phyloP scores from a whole-genome alignment of 2,888 invertebrate species.

The Folsomia candida region DNA sequence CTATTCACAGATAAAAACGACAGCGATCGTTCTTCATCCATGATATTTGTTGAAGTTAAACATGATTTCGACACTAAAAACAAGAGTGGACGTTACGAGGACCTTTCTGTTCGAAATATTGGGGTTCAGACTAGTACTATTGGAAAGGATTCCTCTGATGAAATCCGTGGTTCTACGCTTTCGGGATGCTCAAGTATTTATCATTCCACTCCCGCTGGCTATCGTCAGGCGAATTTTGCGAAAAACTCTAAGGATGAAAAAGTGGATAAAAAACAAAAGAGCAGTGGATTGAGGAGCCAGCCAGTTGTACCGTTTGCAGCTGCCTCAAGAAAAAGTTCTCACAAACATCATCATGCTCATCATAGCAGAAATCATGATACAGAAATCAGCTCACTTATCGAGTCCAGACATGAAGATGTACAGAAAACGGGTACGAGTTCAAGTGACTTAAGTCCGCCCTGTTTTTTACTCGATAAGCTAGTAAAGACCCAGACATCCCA shows the following conservation, averaged over 20 bases:
- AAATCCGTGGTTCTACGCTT: background rate
- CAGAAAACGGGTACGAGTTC: background rate
- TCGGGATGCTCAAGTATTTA: background rate
- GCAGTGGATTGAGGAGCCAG: too few species aligned
- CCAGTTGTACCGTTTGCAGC: background rate
- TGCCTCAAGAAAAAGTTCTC: background rate
- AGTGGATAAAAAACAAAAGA: background rate
- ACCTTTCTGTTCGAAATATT: background rate
- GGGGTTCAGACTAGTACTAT: background rate
- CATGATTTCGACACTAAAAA: background rate
- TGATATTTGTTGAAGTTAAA: slow-evolving; percentile 34
- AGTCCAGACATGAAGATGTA: background rate
- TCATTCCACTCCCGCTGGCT: slow-evolving; percentile 10
- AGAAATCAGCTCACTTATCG: background rate
- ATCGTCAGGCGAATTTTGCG: background rate
- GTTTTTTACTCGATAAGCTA: slow-evolving; percentile 23
- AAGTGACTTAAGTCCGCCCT: slow-evolving; percentile 32
- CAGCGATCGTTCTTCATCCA: slow-evolving; percentile 32
- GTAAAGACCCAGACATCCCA: slow-evolving; percentile 10
- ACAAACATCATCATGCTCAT: background rate
- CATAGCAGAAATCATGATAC: background rate
- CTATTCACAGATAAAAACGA: slow-evolving; percentile 21
- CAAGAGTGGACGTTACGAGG: background rate
- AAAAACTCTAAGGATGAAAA: background rate
- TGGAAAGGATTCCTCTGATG: background rate